Conservation (phyloP, 2,888 invertebrate species). For the Eugnorisma glareosa region DNA sequence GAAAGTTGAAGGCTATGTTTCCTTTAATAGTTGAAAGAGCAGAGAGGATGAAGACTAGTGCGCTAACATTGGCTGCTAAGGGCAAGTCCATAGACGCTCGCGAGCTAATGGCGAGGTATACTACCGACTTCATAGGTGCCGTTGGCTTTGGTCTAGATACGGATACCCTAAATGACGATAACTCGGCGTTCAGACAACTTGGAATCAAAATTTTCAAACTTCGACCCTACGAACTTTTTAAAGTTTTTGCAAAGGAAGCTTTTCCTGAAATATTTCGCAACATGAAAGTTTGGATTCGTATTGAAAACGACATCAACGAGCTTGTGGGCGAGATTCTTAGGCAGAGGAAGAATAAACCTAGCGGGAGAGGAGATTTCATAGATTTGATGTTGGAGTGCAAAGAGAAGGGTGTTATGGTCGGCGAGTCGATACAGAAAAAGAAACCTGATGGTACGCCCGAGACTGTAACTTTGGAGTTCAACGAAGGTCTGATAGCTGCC, state of each 20-base stretch:
- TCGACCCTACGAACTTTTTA: not conserved
- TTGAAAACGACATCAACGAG: not conserved
- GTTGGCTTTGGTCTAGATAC: not conserved
- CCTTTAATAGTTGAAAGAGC: not conserved
- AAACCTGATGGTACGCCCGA: not conserved
- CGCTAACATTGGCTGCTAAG: not conserved
- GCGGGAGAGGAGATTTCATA: not conserved
- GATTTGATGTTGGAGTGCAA: constrained; percentile 35
- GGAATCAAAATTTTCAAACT: not conserved
- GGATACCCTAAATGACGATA: not conserved
- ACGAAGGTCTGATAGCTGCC: no score
- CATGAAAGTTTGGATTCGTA: not conserved
- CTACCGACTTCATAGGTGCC: not conserved
- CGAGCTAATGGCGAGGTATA: not conserved
- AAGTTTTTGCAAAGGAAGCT: not conserved
- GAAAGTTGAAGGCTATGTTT: not conserved
- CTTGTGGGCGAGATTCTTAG: not conserved
- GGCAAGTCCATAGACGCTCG: not conserved
- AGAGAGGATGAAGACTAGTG: not conserved
- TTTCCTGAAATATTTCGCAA: not conserved
- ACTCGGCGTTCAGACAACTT: not conserved
- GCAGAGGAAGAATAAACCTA: not conserved
- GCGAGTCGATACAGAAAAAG: not conserved
- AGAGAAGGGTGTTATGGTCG: not conserved
- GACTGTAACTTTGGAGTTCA: no score